These are phyloP conservation scores for Phalacrocorax aristotelis DNA, from an alignment of 2,113 vertebrate species.

Conservation along the genomic window DNA sequence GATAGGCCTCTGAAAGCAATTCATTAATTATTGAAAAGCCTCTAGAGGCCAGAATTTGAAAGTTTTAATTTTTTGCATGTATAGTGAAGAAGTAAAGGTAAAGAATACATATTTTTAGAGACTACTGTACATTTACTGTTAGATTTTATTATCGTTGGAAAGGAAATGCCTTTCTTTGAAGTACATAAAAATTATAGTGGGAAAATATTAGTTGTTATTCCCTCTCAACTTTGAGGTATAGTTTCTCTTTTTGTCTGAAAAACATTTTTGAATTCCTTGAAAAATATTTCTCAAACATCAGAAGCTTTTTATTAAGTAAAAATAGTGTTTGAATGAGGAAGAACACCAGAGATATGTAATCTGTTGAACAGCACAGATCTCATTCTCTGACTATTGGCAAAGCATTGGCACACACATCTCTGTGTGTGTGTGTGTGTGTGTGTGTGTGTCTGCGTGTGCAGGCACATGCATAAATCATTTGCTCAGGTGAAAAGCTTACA, in stretches of 20 bases:
- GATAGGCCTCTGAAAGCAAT: not conserved
- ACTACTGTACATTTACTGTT: not conserved
- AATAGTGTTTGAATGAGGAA: not conserved
- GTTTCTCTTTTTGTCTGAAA: not conserved
- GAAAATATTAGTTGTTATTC: not conserved
- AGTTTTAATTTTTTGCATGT: not conserved
- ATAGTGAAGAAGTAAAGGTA: not conserved
- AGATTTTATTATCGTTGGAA: not conserved
- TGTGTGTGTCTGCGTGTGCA: not conserved
- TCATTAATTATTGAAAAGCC: not conserved
- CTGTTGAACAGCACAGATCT: not conserved
- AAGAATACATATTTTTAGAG: not conserved
- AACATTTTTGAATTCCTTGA: not conserved
- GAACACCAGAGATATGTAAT: not conserved
- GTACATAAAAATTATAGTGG: not conserved
- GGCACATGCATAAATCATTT: not conserved
- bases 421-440: not conserved
- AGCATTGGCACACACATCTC: not conserved
- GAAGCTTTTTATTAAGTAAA: not conserved
- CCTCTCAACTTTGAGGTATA: not conserved
- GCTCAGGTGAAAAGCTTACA: slow-evolving; percentile 44
- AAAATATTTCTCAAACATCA: not conserved
- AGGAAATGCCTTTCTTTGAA: not conserved
- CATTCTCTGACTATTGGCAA: not conserved
- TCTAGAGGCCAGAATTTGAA: not conserved